Conservation (phyloP, 2,113 vertebrate genomes). For the Channa maculata region DNA sequence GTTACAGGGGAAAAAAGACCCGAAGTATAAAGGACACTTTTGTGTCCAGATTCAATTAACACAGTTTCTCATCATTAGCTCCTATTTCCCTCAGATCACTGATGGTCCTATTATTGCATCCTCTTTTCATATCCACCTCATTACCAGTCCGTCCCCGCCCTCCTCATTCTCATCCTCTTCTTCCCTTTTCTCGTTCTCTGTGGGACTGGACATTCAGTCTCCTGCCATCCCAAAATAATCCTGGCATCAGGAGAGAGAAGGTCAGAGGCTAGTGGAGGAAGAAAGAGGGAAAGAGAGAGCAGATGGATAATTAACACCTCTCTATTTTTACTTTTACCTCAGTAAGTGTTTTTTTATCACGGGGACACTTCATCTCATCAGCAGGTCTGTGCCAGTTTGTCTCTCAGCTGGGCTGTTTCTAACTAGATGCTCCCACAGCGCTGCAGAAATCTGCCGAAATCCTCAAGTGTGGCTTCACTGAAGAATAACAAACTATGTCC, state of each 20-base stretch:
- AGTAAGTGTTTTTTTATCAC: neutral
- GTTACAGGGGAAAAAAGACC: neutral
- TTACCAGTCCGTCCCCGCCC: constrained; percentile 28
- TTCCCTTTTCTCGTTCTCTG: constrained; percentile 7
- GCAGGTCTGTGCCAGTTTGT: neutral
- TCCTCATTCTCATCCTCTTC: constrained; percentile 13
- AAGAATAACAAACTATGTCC: too few relatives aligned
- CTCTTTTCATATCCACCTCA: constrained; percentile 54
- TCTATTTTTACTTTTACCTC: constrained; percentile 1
- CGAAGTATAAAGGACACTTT: neutral
- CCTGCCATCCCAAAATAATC: constrained; percentile 45
- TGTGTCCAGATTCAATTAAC: constrained; percentile 50
- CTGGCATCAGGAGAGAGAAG: neutral
- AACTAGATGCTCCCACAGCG: too few relatives aligned
- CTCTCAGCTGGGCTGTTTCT: neutral
- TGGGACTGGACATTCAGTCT: neutral
- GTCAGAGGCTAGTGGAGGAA: neutral
- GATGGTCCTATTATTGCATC: constrained; percentile 62
- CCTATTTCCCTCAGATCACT: constrained; percentile 34
- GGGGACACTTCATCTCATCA: neutral
- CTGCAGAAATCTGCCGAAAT: neutral
- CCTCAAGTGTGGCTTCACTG: too few relatives aligned
- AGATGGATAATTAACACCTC: constrained; percentile 25
- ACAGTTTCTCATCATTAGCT: constrained; percentile 60
- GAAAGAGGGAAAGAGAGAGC: neutral